Evolutionary conservation across 2,797 vertebrate genomes (phyloP), one percentile per base, ranked within the genome.

Genomic region (Pangasius macronema): DNA sequence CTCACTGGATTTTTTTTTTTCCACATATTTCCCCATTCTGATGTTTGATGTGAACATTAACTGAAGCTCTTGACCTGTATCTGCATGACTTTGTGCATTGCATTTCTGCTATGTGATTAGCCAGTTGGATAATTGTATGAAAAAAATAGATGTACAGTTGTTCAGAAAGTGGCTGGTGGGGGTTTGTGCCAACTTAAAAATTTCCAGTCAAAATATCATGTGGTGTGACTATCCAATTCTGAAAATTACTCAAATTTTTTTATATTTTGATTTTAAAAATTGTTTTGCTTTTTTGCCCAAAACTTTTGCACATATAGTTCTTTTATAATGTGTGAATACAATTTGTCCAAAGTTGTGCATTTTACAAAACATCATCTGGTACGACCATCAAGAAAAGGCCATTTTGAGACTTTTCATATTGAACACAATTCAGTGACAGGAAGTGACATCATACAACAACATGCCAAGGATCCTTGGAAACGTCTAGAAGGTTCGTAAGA

Each of bases 401-500:
- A 30, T 59, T 75, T 85, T 57, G 67, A 73, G 24, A 42, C 27
- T 73, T 84, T 84, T 42, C 42, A 20, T 85, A n/a, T 63, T 63
- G 27, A 85, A 76, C 11, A 39, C 36, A 85, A 84, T 59, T 73
- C 30, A 59, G 6, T 57, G 24, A 27, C 67, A 57, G 51, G 33
- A 84, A 84, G 65, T 70, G 83, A 72, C 68, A 39, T 84, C 67
- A n/a, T 72, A 42, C 51, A 70, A 24, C 83, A 73, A 42, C 33
- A 49, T n/a, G 59, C 36, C 36, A 84, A 68, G 63, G 49, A 84
- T 57, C 24, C 51, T 70, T 73, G 83, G 67, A 72, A 83, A 55
- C 82, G 39, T 27, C 83, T 72, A 59, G 83, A 70, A 84, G 83
- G 83, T 84, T 84, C 8, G 49, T 55, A 81, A 61, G 79, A 42